Base-by-base conservation (phyloP, 2,113 vertebrate species). In the Antidorcas marsupialis region DNA sequence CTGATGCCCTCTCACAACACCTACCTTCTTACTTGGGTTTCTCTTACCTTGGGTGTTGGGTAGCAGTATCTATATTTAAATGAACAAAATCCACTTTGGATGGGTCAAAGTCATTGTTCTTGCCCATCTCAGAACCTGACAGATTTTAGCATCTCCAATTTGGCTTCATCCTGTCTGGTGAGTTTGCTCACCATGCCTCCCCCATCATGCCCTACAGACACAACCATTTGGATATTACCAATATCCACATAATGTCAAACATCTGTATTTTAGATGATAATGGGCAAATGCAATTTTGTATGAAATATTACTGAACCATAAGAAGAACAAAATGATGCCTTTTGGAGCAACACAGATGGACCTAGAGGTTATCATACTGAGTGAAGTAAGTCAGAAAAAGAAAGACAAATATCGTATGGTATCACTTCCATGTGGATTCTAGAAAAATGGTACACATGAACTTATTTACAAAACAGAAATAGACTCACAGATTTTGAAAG, bases 121-220 rank as follows among this genome's bases (percentile, higher is more conserved):
- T 21, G 28, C 23, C 10, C 36, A 6, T 89, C 28, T 79, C 17
- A 85, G 64, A 43, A 79, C 30, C 4, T 55, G 50, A 53, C 2
- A 6, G 1, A 71, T 27, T 33, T 87, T 62, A 55, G 4, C 4
- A 2, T 43, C 33, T 45, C n/a, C 10, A 21, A 60, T 45, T 36
- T 53, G 30, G 14, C 6, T 27, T 60, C 10, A 30, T 85, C 39
- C 59, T 97, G 36, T 82, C 71, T 36, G 11, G 0, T 25, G 19
- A 12, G 17, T 5, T 59, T 27, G 2, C 21, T 33, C 50, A 33
- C 17, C 1, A 5, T 21, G 45, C 16, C 27, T 57, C 27, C 8
- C 9, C 28, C 6, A 1, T 23, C 11, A 71, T 9, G 10, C 0
- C 13, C 15, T 43, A 13, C 2, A 25, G 36, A 50, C 25, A 39